Evolutionary conservation across 1,140 invertebrate species (phyloP).

Genomic region (Drosophila neocordata): DNA sequence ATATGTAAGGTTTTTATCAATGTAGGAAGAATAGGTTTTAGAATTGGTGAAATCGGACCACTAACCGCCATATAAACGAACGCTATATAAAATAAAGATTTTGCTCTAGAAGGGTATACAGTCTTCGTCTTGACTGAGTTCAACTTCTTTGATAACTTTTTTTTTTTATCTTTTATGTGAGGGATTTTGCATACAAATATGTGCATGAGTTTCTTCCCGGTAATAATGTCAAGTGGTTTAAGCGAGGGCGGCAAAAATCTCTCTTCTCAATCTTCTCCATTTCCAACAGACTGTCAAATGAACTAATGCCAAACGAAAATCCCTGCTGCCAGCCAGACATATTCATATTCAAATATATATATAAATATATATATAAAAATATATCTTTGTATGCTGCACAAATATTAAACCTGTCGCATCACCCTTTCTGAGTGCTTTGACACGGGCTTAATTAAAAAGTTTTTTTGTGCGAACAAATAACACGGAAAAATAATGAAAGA

Average conservation of each 20-base stretch:
- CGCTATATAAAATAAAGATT: too few relatives aligned
- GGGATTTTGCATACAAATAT: constrained; percentile 34
- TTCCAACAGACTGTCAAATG: constrained; percentile 18
- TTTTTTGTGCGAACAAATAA: constrained; percentile 21
- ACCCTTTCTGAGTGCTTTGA: constrained; percentile 49
- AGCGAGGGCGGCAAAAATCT: constrained; percentile 37
- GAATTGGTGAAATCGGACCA: too few relatives aligned
- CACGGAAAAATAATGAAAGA: not conserved
- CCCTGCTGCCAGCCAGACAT: constrained; percentile 24
- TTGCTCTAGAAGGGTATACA: too few relatives aligned
- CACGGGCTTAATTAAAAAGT: constrained; percentile 56
- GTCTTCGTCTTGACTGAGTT: not conserved
- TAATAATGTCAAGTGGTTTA: constrained; percentile 56
- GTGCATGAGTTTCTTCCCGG: constrained; percentile 18
- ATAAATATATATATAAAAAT: not conserved
- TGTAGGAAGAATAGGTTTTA: too few relatives aligned
- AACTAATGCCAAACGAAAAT: constrained; percentile 30
- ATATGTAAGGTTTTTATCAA: too few relatives aligned
- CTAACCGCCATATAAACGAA: too few relatives aligned
- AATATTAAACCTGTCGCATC: constrained; percentile 42
- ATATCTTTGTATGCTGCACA: not conserved
- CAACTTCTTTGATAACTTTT: not conserved
- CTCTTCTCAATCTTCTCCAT: constrained; percentile 11
- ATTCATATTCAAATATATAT: constrained; percentile 1
- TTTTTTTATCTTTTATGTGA: constrained; percentile 27